A percentile compares a stretch with the other conserved stretches of the same genome.
phyloP scores from a whole-genome alignment of 2,888 invertebrate species.

The Synanthedon tipuliformis region DNA sequence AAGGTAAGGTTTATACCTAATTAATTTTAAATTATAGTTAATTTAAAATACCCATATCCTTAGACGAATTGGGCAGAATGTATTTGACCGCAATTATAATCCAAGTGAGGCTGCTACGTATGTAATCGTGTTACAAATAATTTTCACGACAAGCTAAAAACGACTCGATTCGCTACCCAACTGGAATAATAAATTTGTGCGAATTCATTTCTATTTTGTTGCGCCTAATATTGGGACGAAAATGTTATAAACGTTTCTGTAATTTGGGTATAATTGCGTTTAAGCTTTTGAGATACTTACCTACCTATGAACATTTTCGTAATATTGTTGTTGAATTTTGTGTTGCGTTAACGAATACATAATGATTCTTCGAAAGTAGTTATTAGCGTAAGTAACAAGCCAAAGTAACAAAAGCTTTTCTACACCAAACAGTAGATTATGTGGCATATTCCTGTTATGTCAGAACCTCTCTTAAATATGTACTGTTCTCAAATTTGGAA shows the following conservation, averaged over 20 bases:
- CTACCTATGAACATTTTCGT: neutral
- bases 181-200: neutral
- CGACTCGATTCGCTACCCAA: neutral
- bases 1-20: too few relatives aligned
- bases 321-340: neutral
- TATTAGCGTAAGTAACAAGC: too few relatives aligned
- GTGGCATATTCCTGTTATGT: too few relatives aligned
- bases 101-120: slow-evolving; percentile 23
- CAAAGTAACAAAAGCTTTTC: too few relatives aligned
- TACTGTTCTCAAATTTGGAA: too few relatives aligned
- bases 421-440: too few relatives aligned
- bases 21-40: too few relatives aligned
- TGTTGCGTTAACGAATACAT: neutral
- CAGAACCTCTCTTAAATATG: too few relatives aligned
- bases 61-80: neutral
- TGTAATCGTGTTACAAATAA: slow-evolving; percentile 21
- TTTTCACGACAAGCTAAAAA: neutral
- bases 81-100: slow-evolving; percentile 18
- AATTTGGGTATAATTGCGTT: neutral
- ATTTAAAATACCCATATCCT: too few relatives aligned
- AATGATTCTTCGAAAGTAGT: too few relatives aligned
- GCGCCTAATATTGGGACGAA: neutral
- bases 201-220: neutral
- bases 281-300: neutral
- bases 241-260: neutral